A percentile compares a stretch with the other conserved stretches of the same genome.
Evolutionary conservation across 2,113 vertebrate genomes (phyloP).

Genomic region (Australoheros scitulus): DNA sequence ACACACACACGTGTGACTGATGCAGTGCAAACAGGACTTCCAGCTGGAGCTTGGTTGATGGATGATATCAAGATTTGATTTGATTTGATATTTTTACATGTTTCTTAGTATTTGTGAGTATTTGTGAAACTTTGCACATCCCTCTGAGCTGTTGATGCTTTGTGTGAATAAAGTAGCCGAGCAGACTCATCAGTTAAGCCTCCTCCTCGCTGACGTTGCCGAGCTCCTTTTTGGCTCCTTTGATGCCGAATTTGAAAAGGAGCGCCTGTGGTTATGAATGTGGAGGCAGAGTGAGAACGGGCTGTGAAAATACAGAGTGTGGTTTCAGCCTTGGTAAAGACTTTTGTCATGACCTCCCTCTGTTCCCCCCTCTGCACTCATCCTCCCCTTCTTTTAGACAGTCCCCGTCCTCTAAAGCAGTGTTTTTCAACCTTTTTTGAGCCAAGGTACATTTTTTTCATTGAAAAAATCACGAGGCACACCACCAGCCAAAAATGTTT

Average conservation of each 20-base stretch:
- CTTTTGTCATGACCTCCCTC: background rate
- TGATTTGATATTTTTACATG: background rate
- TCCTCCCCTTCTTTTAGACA: background rate
- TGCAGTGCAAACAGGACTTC: background rate
- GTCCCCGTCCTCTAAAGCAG: too few relatives aligned
- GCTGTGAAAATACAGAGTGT: slow-evolving; percentile 9
- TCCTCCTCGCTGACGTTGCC: background rate
- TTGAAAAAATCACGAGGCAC: too few relatives aligned
- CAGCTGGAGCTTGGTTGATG: accelerated
- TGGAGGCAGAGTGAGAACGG: background rate
- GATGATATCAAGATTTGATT: background rate
- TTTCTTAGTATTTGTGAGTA: background rate
- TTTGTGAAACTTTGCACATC: background rate
- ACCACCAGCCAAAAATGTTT: too few relatives aligned
- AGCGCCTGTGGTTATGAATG: background rate
- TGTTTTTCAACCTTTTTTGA: too few relatives aligned
- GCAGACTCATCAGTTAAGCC: background rate
- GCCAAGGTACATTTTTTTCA: too few relatives aligned
- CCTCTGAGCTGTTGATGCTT: background rate
- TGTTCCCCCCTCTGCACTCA: background rate
- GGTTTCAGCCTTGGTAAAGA: background rate
- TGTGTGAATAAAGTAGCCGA: background rate
- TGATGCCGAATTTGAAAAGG: background rate
- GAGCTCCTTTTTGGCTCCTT: background rate
- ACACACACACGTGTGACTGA: background rate